Evolutionary conservation across 2,797 vertebrate genomes (phyloP).

Genomic region (Alcedo quadribrachys): DNA sequence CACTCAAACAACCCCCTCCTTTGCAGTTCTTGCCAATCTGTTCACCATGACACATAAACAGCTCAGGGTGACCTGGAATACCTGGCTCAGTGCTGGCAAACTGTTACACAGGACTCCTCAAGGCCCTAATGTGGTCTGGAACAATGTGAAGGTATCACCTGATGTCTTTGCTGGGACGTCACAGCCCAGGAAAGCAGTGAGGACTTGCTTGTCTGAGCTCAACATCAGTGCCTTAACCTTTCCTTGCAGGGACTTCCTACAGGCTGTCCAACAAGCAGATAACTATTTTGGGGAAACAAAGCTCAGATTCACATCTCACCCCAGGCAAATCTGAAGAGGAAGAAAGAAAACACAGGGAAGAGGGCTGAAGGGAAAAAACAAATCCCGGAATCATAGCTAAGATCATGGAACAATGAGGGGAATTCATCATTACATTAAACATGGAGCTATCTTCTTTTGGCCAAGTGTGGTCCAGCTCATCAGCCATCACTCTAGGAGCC

Average conservation of each 20-base stretch:
- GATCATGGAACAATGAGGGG: slow-evolving; percentile 42
- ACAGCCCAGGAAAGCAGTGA: background rate
- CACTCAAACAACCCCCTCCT: background rate
- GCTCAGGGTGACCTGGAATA: background rate
- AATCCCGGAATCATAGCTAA: background rate
- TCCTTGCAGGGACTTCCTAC: slow-evolving; percentile 1
- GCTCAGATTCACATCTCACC: slow-evolving; percentile 63
- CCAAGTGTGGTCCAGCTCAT: slow-evolving; percentile 19
- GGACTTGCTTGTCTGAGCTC: background rate
- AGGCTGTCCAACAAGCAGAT: background rate
- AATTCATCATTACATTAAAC: slow-evolving; percentile 59
- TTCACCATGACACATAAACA: background rate
- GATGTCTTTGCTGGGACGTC: background rate
- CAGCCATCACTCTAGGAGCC: slow-evolving; percentile 4
- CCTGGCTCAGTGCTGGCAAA: background rate
- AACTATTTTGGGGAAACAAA: slow-evolving; percentile 59
- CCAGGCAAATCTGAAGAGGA: slow-evolving; percentile 12
- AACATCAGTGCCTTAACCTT: slow-evolving; percentile 54
- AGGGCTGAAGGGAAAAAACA: background rate
- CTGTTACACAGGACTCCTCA: background rate
- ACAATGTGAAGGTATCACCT: background rate
- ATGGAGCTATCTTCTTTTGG: background rate
- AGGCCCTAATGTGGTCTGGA: background rate
- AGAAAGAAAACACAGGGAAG: slow-evolving; percentile 36
- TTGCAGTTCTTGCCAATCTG: background rate